Evolutionary conservation across 2,888 invertebrate genomes (phyloP).

Genomic region (Tipula unca): DNA sequence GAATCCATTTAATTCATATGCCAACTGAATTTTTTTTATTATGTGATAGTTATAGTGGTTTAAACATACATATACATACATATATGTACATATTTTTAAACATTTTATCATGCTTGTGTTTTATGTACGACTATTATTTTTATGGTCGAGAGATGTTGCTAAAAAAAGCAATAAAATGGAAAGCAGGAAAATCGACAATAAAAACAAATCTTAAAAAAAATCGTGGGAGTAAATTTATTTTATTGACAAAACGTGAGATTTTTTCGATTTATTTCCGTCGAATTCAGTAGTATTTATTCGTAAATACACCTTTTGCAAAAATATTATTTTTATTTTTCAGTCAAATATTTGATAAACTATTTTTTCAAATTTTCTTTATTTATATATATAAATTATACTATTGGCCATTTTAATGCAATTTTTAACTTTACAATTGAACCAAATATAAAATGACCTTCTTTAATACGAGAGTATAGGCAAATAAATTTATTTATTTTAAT

Average conservation of each 20-base stretch:
- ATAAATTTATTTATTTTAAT: neutral
- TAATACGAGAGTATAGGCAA: no score
- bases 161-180: neutral
- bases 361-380: no score
- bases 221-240: neutral
- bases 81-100: no score
- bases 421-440: neutral
- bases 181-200: neutral
- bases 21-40: neutral
- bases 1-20: neutral
- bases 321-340: neutral
- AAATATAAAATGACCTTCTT: neutral
- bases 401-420: neutral
- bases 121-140: neutral
- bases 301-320: neutral
- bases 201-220: neutral
- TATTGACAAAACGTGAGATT: neutral
- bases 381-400: no score
- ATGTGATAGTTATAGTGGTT: neutral
- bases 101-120: neutral
- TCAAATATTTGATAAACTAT: no score
- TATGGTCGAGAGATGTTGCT: neutral
- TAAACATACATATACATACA: no score
- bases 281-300: neutral
- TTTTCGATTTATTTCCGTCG: neutral